Evolutionary conservation across 2,888 invertebrate species (phyloP), one percentile per base, ranked within the genome.

Genomic region (Eristalinus aeneus): DNA sequence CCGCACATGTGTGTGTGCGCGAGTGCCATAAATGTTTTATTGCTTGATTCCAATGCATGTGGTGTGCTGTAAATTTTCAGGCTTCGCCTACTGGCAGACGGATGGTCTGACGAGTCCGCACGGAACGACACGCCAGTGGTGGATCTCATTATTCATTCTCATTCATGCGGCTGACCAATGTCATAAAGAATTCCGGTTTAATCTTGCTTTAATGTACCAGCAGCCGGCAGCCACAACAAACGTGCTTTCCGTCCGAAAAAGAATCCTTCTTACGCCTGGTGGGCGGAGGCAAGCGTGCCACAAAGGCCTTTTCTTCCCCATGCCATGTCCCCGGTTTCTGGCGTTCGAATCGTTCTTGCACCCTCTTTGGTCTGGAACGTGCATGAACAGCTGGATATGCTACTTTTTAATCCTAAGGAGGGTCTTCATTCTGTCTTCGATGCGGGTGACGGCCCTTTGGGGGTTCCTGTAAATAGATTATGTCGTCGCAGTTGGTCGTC

Each of bases 111-210:
- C 31, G 27, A 10, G 16, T 11, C 4, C 27, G 11, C 56, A 69
- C 31, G 27, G n/a, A 58, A 10, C n/a, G 16, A 60, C 27, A 4
- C 36, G n/a, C 58, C 23, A 61, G 27, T 46, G 23, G 60, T 31
- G 53, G 46, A 12, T 53, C 34, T 65, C 60, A 77, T 85, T 77
- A 69, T 68, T 68, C 68, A 81, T 63, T 68, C 53, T 16, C 68
- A 76, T 76, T 85, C 85, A 81, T 73, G 68, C 64, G 76, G 69
- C 73, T 81, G 81, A 81, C 85, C 85, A 81, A 60, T 81, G 81
- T 85, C 85, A 81, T 81, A 81, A 85, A 81, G 54, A 53, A 72
- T 80, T 63, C 72, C 56, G 39, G 72, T 39, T 76, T 72, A 85
- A 81, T 81, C 84, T 80, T 39, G 60, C 46, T 71, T 65, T 65